Evolutionary conservation across 2,113 vertebrate genomes (phyloP).

Genomic region (Colius striatus): DNA sequence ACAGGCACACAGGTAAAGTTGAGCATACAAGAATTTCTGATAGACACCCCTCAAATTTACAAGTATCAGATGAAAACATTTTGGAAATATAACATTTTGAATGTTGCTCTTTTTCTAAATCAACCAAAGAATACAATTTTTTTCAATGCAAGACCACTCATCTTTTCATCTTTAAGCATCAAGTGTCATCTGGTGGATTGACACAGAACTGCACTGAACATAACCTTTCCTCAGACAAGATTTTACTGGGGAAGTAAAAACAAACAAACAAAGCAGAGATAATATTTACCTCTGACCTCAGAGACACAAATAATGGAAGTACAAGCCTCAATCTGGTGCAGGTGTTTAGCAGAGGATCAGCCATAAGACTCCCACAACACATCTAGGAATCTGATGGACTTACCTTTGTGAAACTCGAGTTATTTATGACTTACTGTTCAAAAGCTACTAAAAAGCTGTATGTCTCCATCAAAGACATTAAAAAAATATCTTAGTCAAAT

Average conservation of each 20-base stretch:
- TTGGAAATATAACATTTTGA: background rate
- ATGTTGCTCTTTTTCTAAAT: background rate
- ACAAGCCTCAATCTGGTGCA: background rate
- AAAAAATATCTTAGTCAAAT: background rate
- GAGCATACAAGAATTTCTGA: background rate
- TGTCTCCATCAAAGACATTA: background rate
- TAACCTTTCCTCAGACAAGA: background rate
- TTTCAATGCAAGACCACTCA: background rate
- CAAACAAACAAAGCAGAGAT: background rate
- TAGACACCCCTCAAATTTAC: background rate
- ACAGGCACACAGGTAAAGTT: background rate
- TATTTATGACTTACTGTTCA: background rate
- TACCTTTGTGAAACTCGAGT: background rate
- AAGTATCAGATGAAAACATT: background rate
- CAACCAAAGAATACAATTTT: background rate
- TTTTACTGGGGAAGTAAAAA: background rate
- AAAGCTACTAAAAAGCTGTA: background rate
- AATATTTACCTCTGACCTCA: background rate
- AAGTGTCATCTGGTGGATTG: slow-evolving; percentile 72
- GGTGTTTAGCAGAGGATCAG: background rate
- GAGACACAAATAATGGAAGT: background rate
- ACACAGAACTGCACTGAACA: slow-evolving; percentile 57
- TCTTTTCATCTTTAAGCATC: slow-evolving; percentile 35
- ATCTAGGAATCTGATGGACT: background rate
- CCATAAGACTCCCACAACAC: background rate